Evolutionary conservation across 2,888 invertebrate species (phyloP).

Genomic region (Nudaria mundana): DNA sequence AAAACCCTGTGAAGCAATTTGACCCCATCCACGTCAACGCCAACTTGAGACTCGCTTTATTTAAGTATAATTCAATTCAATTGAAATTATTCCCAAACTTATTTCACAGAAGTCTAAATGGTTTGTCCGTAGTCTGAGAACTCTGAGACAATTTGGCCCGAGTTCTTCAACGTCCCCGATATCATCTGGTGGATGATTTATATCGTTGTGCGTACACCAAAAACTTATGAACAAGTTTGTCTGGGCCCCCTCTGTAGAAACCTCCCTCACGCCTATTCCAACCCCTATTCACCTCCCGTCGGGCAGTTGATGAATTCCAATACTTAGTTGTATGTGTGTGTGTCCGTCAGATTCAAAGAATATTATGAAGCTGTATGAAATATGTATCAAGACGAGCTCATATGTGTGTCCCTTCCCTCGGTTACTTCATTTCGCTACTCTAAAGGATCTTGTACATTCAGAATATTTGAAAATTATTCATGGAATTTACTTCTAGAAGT

Average conservation of each 20-base stretch:
- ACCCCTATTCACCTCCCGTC: not conserved
- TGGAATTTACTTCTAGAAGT: too few relatives aligned
- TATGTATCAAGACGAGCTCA: conserved; percentile 26
- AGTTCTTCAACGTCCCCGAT: conserved; percentile 38
- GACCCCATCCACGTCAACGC: not conserved
- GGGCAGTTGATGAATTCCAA: conserved; percentile 29
- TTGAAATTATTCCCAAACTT: conserved; percentile 26
- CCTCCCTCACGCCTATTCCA: not conserved
- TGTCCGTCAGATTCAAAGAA: conserved; percentile 27
- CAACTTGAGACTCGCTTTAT: conserved; percentile 1
- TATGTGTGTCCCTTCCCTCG: conserved; percentile 9
- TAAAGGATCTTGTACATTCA: conserved; percentile 1
- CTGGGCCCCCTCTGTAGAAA: too few relatives aligned
- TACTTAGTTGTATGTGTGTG: conserved; percentile 8
- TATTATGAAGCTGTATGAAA: conserved; percentile 34
- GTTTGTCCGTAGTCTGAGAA: conserved; percentile 2
- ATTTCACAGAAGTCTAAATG: conserved; percentile 2
- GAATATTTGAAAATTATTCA: not conserved
- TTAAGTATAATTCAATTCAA: conserved; percentile 13
- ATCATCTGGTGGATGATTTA: conserved; percentile 38
- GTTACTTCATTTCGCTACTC: not conserved
- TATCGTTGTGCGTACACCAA: conserved; percentile 37
- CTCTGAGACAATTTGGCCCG: conserved; percentile 14
- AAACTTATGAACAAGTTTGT: conserved; percentile 24
- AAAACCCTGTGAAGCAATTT: not conserved